Conservation (phyloP, 2,888 invertebrate species). For the Dendrolimus pini region DNA sequence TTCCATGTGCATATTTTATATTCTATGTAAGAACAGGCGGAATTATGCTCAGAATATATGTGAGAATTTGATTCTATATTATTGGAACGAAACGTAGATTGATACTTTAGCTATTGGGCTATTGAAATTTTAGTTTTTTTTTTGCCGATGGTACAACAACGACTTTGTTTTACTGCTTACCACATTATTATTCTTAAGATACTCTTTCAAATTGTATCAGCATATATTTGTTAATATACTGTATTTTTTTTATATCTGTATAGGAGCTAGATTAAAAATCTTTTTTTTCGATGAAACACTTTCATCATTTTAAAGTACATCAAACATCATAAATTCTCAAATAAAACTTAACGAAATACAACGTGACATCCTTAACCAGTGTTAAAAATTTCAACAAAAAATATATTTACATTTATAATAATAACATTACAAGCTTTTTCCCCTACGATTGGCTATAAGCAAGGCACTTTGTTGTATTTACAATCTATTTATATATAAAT, state of each 20-base stretch:
- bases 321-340: slow-evolving; percentile 40
- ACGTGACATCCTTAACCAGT: slow-evolving; percentile 52
- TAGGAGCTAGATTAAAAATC: neutral
- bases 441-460: slow-evolving; percentile 31
- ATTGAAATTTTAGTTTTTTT: too few species aligned
- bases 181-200: too few species aligned
- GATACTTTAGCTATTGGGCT: too few species aligned
- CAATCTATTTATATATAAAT: neutral
- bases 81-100: too few species aligned
- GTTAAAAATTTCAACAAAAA: slow-evolving; percentile 37
- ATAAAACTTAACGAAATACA: slow-evolving; percentile 44
- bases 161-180: too few species aligned
- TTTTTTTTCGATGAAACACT: neutral
- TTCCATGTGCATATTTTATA: too few species aligned
- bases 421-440: slow-evolving; percentile 22
- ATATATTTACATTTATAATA: slow-evolving; percentile 27
- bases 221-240: too few species aligned
- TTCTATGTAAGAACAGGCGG: too few species aligned
- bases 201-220: too few species aligned
- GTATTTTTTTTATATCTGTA: neutral
- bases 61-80: too few species aligned
- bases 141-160: too few species aligned
- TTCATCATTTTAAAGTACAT: slow-evolving; percentile 11
- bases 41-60: too few species aligned
- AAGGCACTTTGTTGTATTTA: slow-evolving; percentile 37